Base-by-base conservation (phyloP, 2,797 vertebrate genomes). In the Garrulus glandarius region DNA sequence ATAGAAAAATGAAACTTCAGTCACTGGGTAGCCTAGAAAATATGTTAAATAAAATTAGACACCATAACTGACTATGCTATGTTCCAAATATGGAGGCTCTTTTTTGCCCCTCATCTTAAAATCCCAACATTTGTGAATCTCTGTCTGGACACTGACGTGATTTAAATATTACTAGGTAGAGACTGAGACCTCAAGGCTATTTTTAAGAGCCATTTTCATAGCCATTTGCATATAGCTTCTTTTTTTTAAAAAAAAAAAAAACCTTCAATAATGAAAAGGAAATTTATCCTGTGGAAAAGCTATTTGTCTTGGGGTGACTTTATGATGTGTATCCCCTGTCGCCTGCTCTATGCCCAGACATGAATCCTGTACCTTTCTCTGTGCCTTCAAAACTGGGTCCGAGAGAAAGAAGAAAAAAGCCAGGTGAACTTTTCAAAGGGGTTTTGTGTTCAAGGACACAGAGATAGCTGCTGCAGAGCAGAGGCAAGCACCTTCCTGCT, bases 171-270 rank as follows among this genome's bases (percentile, higher is more conserved):
- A n/a, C n/a, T n/a, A n/a, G n/a, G n/a, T n/a, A n/a, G n/a, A n/a
- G 12, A 27, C 22, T 43, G 34, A 75, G 63, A 79, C 4, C 5
- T 50, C 27, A 34, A 47, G 32, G 3, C 1, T 43, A 27, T 46
- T 55, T 81, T 44, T 44, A 52, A 44, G 32, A 79, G 1, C 26
- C 13, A 17, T 49, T 59, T 83, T 76, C 10, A 34, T 19, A 60
- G 3, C 23, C 10, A 29, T 56, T 61, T 74, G 72, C 3, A 44
- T 29, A 36, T 6, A 52, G 4, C 0, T 26, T 10, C 0, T 29
- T 10, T 15, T 8, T 37, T 10, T 11, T 39, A 14, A 39, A 39
- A 39, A 37, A 39, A 43, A 41, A n/a, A n/a, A n/a, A n/a, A n/a
- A n/a, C n/a, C n/a, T n/a, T n/a, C 4, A 21, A 2, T 29, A 84